A percentile compares a stretch with the other conserved stretches of the same genome.
phyloP scores from a whole-genome alignment of 2,113 vertebrate species.

The Rhinogobius similis region DNA sequence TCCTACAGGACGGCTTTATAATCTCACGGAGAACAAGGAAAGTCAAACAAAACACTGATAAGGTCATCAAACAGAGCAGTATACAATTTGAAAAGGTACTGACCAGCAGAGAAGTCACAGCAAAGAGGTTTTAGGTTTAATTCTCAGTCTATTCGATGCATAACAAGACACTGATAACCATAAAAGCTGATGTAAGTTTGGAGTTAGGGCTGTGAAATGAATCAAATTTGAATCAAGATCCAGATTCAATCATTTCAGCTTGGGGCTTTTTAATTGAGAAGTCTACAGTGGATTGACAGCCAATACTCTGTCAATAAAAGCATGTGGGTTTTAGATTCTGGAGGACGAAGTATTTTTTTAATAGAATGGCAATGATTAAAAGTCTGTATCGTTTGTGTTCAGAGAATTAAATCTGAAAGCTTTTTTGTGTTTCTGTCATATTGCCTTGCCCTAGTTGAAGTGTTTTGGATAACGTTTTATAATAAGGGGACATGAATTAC shows the following conservation, averaged over 20 bases:
- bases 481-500: no score
- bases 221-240: no score
- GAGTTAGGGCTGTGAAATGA: not conserved
- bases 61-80: conserved; percentile 17
- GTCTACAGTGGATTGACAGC: no score
- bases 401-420: not conserved
- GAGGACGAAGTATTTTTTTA: not conserved
- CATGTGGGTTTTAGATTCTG: not conserved
- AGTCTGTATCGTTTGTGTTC: not conserved
- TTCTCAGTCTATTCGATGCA: not conserved
- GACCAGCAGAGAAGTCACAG: not conserved
- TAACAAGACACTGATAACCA: not conserved
- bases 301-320: not conserved
- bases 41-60: conserved; percentile 23
- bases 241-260: no score
- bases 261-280: not conserved
- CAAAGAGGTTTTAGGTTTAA: no score
- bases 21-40: conserved; percentile 18
- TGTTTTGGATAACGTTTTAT: no score
- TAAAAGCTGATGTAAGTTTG: not conserved
- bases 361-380: not conserved
- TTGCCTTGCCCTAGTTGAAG: not conserved
- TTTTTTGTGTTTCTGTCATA: not conserved
- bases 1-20: conserved; percentile 6
- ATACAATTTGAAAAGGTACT: conserved; percentile 18